Evolutionary conservation across 2,113 vertebrate genomes (phyloP), one percentile per base, ranked within the genome.

Genomic region (Phyllopteryx taeniolatus): DNA sequence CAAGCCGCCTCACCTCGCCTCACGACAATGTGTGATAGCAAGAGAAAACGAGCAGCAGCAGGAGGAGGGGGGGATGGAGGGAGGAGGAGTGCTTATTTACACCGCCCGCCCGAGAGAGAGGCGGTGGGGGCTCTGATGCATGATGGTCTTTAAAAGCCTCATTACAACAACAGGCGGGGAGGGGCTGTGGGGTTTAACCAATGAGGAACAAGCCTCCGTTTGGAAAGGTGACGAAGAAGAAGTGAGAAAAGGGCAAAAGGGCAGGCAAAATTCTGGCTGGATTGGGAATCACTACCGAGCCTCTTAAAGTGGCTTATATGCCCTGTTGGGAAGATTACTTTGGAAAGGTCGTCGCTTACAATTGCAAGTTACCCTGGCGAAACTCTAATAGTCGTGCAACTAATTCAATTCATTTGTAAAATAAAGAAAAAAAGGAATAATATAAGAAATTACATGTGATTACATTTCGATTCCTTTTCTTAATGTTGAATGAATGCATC

Each of bases 121-220:
- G 68, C 0, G 46, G 49, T 35, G 53, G 72, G 51, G 78, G 71
- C 39, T 57, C 63, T 78, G 74, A 64, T 69, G 46, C 78, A 79
- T 83, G 77, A 86, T 83, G 77, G 83, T 74, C 65, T 72, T 69
- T 79, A 74, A 84, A 68, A 64, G 70, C 68, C 78, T 79, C 73
- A 87, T 90, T 86, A 87, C 35, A 69, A 72, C 39, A 42, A 49
- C 51, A 72, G 73, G 67, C 70, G 4, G 60, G 53, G 51, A 31
- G 27, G 9, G 42, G 62, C 33, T 8, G 46, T 27, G 54, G 66
- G 71, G 64, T 59, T 33, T 66, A 75, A 67, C 84, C 84, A 86
- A 86, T 86, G 6, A 81, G 76, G 72, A 2, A 4, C 78, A 63
- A 63, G 70, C 57, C n/a, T 49, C 27, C 47, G 42, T 20, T n/a